These are phyloP conservation scores for Kryphioiulus occultus DNA, from an alignment of 2,888 invertebrate genomes.

Conservation along the genomic window DNA sequence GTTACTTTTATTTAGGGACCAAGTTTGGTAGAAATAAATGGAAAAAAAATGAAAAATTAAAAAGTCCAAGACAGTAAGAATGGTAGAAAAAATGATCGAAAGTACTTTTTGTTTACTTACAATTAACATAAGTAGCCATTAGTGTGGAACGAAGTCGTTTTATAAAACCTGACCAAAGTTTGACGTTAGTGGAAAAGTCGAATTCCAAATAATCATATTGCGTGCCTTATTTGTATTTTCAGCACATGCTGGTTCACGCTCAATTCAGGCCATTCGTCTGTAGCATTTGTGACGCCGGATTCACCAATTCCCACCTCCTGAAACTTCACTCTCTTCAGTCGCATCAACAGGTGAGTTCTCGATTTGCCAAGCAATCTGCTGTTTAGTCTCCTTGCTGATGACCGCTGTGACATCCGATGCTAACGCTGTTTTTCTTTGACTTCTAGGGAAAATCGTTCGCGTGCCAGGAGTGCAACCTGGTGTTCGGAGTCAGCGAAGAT, in stretches of 20 bases:
- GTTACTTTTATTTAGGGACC: too few species aligned
- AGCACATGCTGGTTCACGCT: conserved; percentile 63
- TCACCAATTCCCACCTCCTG: conserved; percentile 63
- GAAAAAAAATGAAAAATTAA: too few species aligned
- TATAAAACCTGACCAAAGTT: too few species aligned
- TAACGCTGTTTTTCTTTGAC: not conserved
- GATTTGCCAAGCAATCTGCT: too few species aligned
- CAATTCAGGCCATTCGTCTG: conserved; percentile 65
- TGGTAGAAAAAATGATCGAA: too few species aligned
- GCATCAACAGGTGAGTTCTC: conserved; percentile 57
- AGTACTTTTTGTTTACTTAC: too few species aligned
- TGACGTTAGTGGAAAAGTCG: too few species aligned
- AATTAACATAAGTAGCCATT: too few species aligned
- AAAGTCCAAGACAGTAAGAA: too few species aligned
- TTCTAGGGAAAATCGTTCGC: conserved; percentile 36
- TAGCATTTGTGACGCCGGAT: conserved; percentile 66
- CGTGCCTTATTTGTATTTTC: conserved; percentile 45
- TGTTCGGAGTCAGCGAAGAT: not conserved
- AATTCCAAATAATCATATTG: too few species aligned
- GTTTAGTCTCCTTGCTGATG: not conserved
- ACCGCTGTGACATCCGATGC: not conserved
- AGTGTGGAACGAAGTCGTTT: too few species aligned
- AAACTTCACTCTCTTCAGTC: conserved; percentile 61
- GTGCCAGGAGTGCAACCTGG: conserved; percentile 14
- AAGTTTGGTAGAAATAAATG: too few species aligned